These are phyloP conservation scores for Coleophora flavipennella DNA, from an alignment of 2,888 invertebrate species.

Conservation along the genomic window DNA sequence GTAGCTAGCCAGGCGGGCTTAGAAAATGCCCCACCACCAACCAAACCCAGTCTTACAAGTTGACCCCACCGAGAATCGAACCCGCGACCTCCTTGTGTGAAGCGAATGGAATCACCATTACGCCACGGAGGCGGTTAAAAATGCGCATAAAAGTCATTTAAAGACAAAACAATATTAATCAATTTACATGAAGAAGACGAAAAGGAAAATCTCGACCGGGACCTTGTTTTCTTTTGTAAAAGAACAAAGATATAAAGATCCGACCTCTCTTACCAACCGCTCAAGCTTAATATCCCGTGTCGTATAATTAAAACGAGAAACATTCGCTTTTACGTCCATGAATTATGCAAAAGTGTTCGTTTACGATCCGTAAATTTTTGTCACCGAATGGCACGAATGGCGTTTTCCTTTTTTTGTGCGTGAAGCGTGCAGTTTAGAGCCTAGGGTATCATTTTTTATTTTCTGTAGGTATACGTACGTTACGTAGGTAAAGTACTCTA, in stretches of 20 bases:
- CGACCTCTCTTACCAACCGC: constrained; percentile 15
- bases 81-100: no score
- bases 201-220: not conserved
- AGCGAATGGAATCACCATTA: no score
- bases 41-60: no score
- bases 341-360: constrained; percentile 67
- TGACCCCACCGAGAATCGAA: no score
- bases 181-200: no score
- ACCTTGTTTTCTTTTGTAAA: not conserved
- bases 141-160: no score
- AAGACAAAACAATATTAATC: no score
- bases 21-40: no score
- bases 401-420: constrained; percentile 24
- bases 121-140: no score
- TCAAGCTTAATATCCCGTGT: constrained; percentile 61
- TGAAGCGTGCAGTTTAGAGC: not conserved
- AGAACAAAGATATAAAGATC: constrained; percentile 3
- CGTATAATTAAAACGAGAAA: constrained; percentile 70
- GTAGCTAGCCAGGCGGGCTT: no score
- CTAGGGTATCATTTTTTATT: not conserved
- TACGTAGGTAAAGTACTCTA: no score
- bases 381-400: constrained; percentile 47
- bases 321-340: constrained; percentile 66
- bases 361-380: constrained; percentile 64
- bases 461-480: not conserved